Base-by-base conservation (phyloP, 2,888 invertebrate genomes). In the Cephus pulcher region DNA sequence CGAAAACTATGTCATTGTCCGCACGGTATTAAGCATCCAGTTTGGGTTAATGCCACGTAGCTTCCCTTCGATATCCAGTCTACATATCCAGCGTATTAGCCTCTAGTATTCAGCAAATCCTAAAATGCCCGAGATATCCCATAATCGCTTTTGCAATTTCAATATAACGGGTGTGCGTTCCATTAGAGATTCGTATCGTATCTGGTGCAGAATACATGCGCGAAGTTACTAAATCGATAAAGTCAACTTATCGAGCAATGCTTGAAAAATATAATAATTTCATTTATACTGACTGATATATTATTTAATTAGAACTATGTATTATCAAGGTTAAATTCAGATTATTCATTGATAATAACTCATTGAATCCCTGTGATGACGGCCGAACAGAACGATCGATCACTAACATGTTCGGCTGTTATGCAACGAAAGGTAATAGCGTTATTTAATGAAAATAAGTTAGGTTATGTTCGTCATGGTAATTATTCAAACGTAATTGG, bases 91-190 rank as follows among this genome's bases (percentile, higher is more conserved):
- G 34, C 34, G 74, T 74, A 74, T 35, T 35, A 74, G 74, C 70
- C 35, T 79, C 69, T 78, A 73, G 80, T 81, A 81, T 79, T 79
- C 75, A 33, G 79, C 81, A 81, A 82, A 84, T 80, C 79, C 83
- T 77, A 78, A 83, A 83, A 82, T 81, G 82, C 81, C 69, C 81
- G 69, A 78, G 79, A 79, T 78, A 76, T 74, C 69, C 78, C 76
- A 78, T 84, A 84, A 84, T 83, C 82, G 82, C 81, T 79, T 83
- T 83, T 83, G 76, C 78, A 74, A 78, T 78, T 79, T 74, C 79
- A 79, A 71, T 74, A 71, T 79, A 37, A 80, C 74, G 71, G 79
- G 79, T 71, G 71, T 33, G 56, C 23, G 56, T 56, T 23, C 56
- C 56, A 56, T 9, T 56, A 56, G 56, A 56, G 23, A 23, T 56